A percentile compares a stretch with the other conserved stretches of the same genome.
Evolutionary conservation across 2,888 invertebrate genomes (phyloP).

Genomic region (Tenthredo scrophulariae): DNA sequence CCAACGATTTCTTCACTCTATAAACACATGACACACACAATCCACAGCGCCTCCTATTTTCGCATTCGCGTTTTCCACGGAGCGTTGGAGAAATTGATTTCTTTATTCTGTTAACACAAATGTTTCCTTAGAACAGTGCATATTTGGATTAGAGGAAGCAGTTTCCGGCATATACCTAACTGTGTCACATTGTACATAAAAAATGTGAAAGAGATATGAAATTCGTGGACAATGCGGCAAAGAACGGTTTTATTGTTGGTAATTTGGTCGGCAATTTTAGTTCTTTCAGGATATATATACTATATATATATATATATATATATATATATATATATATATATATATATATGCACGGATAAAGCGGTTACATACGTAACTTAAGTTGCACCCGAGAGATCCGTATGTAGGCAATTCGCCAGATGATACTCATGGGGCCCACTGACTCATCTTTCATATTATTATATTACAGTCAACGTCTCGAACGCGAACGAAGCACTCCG

Average conservation of each 20-base stretch:
- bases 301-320: no score
- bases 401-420: slow-evolving; percentile 50
- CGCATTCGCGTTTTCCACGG: background rate
- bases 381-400: slow-evolving; percentile 25
- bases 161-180: background rate
- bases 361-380: background rate
- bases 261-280: background rate
- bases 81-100: background rate
- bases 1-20: background rate
- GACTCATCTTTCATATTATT: slow-evolving; percentile 32
- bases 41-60: background rate
- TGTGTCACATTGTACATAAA: background rate
- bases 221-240: background rate
- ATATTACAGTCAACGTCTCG: slow-evolving; percentile 37
- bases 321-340: no score
- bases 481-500: slow-evolving; percentile 15
- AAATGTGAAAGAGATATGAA: background rate
- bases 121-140: background rate
- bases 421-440: slow-evolving; percentile 27
- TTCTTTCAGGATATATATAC: background rate
- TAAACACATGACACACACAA: background rate
- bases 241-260: background rate
- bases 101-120: background rate
- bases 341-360: no score
- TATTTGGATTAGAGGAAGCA: background rate